Evolutionary conservation across 2,113 vertebrate genomes (phyloP).

Genomic region (Microtus montanus): DNA sequence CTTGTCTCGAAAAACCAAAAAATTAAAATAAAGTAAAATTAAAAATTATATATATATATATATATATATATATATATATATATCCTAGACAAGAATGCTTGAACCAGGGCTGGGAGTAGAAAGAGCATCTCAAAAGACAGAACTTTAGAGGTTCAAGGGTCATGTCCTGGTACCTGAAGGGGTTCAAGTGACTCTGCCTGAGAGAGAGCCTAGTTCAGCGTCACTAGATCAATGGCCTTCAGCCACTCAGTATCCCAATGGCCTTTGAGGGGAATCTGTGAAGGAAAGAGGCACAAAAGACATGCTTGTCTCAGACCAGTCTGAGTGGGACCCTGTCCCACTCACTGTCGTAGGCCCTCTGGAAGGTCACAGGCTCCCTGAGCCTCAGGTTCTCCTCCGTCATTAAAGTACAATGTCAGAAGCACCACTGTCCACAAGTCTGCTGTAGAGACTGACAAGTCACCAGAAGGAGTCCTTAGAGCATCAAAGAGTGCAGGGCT

Average conservation of each 20-base stretch:
- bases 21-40: too few relatives aligned
- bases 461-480: too few relatives aligned
- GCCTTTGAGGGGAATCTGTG: neutral
- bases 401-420: rapidly evolving
- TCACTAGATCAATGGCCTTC: neutral
- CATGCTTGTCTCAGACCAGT: neutral
- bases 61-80: too few relatives aligned
- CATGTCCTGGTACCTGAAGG: neutral
- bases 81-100: rapidly evolving
- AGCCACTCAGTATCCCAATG: rapidly evolving
- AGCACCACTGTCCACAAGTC: neutral
- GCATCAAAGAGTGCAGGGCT: rapidly evolving
- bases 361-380: neutral
- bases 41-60: too few relatives aligned
- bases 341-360: rapidly evolving
- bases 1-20: too few relatives aligned
- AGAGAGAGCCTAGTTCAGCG: neutral
- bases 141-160: neutral
- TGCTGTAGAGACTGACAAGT: rapidly evolving
- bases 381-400: neutral
- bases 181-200: neutral
- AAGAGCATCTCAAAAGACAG: neutral
- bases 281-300: neutral
- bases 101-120: rapidly evolving
- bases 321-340: too few relatives aligned